These are phyloP conservation scores for Heteromyza rotundicornis DNA, from an alignment of 2,888 invertebrate species.

Conservation along the genomic window DNA sequence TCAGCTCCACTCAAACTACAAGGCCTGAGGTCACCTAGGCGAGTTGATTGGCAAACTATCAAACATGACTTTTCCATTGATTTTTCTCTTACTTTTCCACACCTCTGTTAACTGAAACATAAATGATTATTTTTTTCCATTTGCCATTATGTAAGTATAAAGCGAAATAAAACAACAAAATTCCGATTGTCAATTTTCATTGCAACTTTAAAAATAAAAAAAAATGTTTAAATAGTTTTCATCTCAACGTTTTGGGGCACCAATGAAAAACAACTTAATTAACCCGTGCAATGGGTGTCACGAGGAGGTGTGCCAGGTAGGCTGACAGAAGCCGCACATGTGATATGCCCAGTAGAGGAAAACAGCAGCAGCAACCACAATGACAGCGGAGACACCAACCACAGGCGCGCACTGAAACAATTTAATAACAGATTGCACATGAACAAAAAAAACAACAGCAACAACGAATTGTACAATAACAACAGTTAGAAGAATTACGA, in stretches of 20 bases:
- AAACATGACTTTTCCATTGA: conserved; percentile 1
- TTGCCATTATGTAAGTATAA: no score
- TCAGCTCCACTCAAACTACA: no score
- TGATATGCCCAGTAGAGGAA: neutral
- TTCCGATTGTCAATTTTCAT: neutral
- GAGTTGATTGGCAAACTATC: no score
- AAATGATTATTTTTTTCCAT: neutral
- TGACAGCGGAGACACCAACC: neutral
- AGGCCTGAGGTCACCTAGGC: no score
- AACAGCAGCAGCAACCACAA: neutral
- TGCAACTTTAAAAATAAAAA: no score
- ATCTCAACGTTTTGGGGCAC: neutral
- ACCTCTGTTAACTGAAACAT: neutral
- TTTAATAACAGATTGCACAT: neutral
- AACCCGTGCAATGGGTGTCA: conserved; percentile 10
- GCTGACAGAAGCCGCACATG: no score
- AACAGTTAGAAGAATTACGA: neutral
- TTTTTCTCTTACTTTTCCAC: conserved; percentile 1
- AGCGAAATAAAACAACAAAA: neutral
- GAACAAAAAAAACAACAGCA: neutral
- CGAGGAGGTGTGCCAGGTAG: conserved; percentile 1
- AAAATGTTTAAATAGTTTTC: no score
- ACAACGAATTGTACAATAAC: no score
- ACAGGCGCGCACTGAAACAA: conserved; percentile 1
- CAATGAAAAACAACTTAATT: conserved; percentile 17